Evolutionary conservation across 2,113 vertebrate species (phyloP).

Genomic region (Syngnathus scovelli): DNA sequence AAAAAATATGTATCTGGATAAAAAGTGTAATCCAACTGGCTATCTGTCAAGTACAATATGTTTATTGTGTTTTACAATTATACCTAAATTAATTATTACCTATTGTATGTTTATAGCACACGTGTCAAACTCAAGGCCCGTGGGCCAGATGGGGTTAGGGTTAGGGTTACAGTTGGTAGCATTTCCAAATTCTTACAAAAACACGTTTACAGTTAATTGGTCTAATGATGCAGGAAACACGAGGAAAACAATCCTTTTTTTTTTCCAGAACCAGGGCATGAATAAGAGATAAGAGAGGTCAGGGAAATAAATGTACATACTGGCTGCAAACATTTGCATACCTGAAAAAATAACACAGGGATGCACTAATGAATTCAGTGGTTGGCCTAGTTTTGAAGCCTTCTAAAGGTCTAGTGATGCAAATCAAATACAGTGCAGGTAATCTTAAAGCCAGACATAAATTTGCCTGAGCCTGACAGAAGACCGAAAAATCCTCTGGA

Average conservation of each 20-base stretch:
- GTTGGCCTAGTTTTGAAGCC: conserved; percentile 42
- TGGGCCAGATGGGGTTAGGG: no score
- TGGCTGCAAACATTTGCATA: conserved; percentile 22
- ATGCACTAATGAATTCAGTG: conserved; percentile 44
- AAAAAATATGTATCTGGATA: no score
- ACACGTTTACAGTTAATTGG: conserved; percentile 20
- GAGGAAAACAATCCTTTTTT: neutral
- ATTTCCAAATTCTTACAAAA: conserved; percentile 20
- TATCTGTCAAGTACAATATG: no score
- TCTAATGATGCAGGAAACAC: conserved; percentile 34
- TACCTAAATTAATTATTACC: no score
- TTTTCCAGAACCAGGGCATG: neutral
- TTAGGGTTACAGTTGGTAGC: conserved; percentile 13
- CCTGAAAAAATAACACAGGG: conserved; percentile 19
- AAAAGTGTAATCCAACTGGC: no score
- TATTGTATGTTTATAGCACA: no score
- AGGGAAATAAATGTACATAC: neutral
- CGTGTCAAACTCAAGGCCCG: no score
- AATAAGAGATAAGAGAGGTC: conserved; percentile 14
- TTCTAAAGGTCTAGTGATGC: conserved; percentile 3
- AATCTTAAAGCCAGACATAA: conserved; percentile 5
- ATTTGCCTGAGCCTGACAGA: conserved; percentile 3
- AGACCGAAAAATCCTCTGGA: conserved; percentile 7
- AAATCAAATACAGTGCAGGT: conserved; percentile 26
- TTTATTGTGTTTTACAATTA: no score